These are phyloP conservation scores for Drosophila robusta DNA, from an alignment of 2,888 invertebrate species.

Conservation along the genomic window DNA sequence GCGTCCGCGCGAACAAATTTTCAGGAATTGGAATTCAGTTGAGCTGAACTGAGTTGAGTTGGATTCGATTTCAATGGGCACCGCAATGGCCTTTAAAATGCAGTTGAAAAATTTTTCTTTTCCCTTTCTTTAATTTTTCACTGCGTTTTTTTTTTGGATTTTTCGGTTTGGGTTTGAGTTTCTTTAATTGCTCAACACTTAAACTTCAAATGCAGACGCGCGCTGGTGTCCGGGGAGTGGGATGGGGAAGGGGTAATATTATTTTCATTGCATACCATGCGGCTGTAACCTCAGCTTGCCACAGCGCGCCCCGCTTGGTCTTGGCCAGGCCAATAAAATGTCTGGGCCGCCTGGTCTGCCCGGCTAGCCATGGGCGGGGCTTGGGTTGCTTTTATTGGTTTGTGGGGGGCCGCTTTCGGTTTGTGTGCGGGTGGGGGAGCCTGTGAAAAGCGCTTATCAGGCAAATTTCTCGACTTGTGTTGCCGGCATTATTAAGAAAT, in stretches of 20 bases:
- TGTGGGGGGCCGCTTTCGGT: neutral
- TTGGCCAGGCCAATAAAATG: conserved; percentile 62
- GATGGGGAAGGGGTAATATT: conserved; percentile 34
- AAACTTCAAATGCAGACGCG: conserved; percentile 57
- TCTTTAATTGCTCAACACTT: conserved; percentile 71
- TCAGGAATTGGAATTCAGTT: conserved; percentile 10
- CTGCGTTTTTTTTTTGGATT: neutral
- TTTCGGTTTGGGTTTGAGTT: conserved; percentile 39
- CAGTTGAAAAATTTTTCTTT: conserved; percentile 50
- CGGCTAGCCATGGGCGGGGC: conserved; percentile 6
- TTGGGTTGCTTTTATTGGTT: conserved; percentile 29
- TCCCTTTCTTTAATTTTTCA: conserved; percentile 22
- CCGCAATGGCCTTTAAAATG: conserved; percentile 73
- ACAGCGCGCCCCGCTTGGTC: conserved; percentile 14
- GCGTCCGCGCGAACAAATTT: conserved; percentile 44
- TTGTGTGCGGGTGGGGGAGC: neutral
- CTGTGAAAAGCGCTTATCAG: conserved; percentile 67
- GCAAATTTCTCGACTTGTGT: conserved; percentile 56
- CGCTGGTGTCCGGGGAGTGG: conserved; percentile 1
- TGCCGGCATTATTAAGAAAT: conserved; percentile 74
- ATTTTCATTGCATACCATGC: conserved; percentile 58
- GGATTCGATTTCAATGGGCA: conserved; percentile 61
- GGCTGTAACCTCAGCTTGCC: conserved; percentile 8
- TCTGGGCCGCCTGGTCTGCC: conserved; percentile 43
- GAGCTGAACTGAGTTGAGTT: conserved; percentile 24